phyloP scores from a whole-genome alignment of 2,888 invertebrate species.

The Hypena proboscidalis region DNA sequence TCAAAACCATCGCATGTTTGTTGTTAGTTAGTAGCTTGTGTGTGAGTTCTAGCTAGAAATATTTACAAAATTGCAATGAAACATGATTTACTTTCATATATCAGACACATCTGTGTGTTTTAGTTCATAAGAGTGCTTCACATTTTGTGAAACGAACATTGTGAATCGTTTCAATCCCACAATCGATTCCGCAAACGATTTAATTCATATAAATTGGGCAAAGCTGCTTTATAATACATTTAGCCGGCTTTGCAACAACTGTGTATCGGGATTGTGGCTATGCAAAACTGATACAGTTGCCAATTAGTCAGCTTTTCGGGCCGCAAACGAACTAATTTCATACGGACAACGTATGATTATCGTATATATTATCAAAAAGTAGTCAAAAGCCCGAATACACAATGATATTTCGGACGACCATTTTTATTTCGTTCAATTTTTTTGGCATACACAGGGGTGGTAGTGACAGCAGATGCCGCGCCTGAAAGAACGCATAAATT shows the following conservation, averaged over 20 bases:
- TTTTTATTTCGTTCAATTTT: conserved; percentile 15
- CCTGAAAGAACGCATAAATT: conserved; percentile 53
- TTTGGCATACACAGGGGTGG: conserved; percentile 8
- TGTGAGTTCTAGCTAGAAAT: conserved; percentile 49
- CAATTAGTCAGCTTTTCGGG: conserved; percentile 54
- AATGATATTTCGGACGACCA: too few species aligned
- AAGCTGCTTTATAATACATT: conserved; percentile 61
- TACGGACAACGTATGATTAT: too few species aligned
- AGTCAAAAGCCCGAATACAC: too few species aligned
- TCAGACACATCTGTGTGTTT: conserved; percentile 37
- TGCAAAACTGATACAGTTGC: conserved; percentile 51
- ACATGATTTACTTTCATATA: conserved; percentile 48
- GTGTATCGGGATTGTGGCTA: conserved; percentile 52
- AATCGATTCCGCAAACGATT: conserved; percentile 48
- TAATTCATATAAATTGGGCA: conserved; percentile 58
- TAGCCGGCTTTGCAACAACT: conserved; percentile 53
- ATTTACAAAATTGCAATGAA: conserved; percentile 53
- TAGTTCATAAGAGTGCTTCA: conserved; percentile 7
- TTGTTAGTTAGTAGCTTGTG: conserved; percentile 42
- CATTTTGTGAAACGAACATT: conserved; percentile 28
- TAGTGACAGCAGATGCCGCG: conserved; percentile 37
- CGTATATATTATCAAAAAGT: conserved; percentile 22
- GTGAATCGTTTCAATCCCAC: conserved; percentile 25
- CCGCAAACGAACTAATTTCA: conserved; percentile 40
- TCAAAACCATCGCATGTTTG: conserved; percentile 57